Evolutionary conservation across 2,113 vertebrate genomes (phyloP).

Genomic region (Pomatostomus ruficeps): DNA sequence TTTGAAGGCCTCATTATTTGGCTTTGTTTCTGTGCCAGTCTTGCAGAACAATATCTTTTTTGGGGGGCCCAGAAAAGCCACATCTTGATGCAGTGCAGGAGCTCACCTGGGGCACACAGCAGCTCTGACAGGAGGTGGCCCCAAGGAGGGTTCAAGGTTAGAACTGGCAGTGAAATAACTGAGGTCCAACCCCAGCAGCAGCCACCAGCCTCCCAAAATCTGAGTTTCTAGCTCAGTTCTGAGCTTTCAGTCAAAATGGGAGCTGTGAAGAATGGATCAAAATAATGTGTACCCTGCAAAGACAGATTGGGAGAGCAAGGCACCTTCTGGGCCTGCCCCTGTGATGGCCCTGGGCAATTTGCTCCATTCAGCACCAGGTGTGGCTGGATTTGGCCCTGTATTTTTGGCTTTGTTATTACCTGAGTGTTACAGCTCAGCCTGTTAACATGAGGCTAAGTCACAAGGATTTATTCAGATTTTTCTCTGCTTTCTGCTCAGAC

Average conservation of each 20-base stretch:
- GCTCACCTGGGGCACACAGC: neutral
- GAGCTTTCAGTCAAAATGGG: neutral
- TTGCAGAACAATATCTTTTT: neutral
- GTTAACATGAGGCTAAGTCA: neutral
- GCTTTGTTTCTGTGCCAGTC: neutral
- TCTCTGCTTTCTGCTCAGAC: slow-evolving; percentile 2
- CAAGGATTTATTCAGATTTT: slow-evolving; percentile 5
- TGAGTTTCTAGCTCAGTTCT: neutral
- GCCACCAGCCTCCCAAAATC: neutral
- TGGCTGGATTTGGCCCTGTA: neutral
- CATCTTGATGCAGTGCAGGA: neutral
- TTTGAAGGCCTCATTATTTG: neutral
- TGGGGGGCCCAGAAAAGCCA: neutral
- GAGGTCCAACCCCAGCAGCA: neutral
- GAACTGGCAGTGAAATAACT: neutral
- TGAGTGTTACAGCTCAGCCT: slow-evolving; percentile 3
- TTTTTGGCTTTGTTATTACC: slow-evolving; percentile 3
- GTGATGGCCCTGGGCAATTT: neutral
- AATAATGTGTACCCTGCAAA: neutral
- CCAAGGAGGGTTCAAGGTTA: neutral
- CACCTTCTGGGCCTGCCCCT: slow-evolving; percentile 15
- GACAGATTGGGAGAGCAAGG: neutral
- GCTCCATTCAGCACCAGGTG: slow-evolving; percentile 15
- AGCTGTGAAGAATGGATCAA: neutral
- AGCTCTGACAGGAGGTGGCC: neutral